Evolutionary conservation across 2,113 vertebrate species (phyloP).

Genomic region (Cryptotis parvus): DNA sequence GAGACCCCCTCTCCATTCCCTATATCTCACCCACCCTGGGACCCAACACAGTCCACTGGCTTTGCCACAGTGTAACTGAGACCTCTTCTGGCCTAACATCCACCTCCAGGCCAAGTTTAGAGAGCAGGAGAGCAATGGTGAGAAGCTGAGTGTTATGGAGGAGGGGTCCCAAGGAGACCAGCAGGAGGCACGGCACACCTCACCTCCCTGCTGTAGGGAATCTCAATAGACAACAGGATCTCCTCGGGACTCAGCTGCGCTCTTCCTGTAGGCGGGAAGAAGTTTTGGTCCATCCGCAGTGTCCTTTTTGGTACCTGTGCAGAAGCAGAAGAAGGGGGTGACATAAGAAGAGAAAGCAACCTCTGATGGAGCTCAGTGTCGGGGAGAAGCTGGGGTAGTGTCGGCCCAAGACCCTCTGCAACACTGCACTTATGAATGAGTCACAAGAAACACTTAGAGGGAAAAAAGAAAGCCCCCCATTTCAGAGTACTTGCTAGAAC

Average conservation of each 20-base stretch:
- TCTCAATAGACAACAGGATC: conserved; percentile 92
- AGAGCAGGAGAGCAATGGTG: not conserved
- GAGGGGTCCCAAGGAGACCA: no score
- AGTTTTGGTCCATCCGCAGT: conserved; percentile 92
- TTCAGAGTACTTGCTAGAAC: not conserved
- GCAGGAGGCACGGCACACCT: conserved; percentile 4
- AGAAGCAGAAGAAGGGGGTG: not conserved
- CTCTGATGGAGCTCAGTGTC: not conserved
- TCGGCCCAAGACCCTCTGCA: not conserved
- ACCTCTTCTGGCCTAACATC: no score
- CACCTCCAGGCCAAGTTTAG: not conserved
- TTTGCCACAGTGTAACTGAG: no score
- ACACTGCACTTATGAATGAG: not conserved
- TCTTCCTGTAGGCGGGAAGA: conserved; percentile 95
- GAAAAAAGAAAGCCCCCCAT: accelerated
- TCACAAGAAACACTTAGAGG: not conserved
- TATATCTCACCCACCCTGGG: no score
- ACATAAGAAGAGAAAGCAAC: not conserved
- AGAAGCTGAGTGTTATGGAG: not conserved
- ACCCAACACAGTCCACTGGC: no score
- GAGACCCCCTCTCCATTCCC: no score
- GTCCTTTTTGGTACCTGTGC: conserved; percentile 89
- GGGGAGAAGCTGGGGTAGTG: not conserved
- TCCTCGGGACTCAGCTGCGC: conserved; percentile 90
- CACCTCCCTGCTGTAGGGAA: conserved; percentile 94